Evolutionary conservation across 2,888 invertebrate species (phyloP).

Genomic region (Anthophora plumipes): DNA sequence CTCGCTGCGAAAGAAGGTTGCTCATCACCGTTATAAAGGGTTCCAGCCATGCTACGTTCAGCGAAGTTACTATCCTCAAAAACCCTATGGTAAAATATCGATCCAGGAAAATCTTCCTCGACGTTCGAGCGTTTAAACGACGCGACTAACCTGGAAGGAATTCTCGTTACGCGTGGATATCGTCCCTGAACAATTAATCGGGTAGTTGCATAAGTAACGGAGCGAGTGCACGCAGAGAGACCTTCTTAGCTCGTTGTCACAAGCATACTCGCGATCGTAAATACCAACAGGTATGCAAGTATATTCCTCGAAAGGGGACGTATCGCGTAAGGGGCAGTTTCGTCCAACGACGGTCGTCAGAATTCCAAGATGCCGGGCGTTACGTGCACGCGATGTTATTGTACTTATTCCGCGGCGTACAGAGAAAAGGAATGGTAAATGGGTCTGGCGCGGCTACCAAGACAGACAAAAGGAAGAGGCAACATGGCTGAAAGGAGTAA

Average conservation of each 20-base stretch:
- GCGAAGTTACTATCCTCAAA: background rate
- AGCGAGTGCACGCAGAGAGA: slow-evolving; percentile 27
- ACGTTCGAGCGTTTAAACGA: slow-evolving; percentile 4
- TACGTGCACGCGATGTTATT: slow-evolving; percentile 64
- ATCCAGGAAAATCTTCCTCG: background rate
- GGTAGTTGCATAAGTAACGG: slow-evolving; percentile 40
- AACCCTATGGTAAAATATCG: background rate
- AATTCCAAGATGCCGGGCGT: slow-evolving; percentile 46
- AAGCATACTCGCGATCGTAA: slow-evolving; percentile 37
- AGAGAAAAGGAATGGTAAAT: slow-evolving; percentile 45
- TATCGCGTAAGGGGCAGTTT: slow-evolving; percentile 40
- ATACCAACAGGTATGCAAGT: slow-evolving; percentile 50
- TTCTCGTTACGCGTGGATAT: slow-evolving; percentile 39
- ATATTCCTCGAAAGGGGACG: slow-evolving; percentile 29
- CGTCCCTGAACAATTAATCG: slow-evolving; percentile 50
- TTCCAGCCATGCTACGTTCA: no score
- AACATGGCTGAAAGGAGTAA: background rate
- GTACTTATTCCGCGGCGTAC: slow-evolving; percentile 49
- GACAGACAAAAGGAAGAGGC: slow-evolving; percentile 22
- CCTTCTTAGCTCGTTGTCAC: slow-evolving; percentile 1
- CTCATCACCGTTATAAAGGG: no score
- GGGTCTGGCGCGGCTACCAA: slow-evolving; percentile 18
- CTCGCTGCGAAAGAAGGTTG: no score
- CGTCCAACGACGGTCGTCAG: slow-evolving; percentile 36
- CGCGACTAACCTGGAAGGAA: slow-evolving; percentile 7